phyloP scores from a whole-genome alignment of 2,797 vertebrate genomes.

The Apodemus agrarius region DNA sequence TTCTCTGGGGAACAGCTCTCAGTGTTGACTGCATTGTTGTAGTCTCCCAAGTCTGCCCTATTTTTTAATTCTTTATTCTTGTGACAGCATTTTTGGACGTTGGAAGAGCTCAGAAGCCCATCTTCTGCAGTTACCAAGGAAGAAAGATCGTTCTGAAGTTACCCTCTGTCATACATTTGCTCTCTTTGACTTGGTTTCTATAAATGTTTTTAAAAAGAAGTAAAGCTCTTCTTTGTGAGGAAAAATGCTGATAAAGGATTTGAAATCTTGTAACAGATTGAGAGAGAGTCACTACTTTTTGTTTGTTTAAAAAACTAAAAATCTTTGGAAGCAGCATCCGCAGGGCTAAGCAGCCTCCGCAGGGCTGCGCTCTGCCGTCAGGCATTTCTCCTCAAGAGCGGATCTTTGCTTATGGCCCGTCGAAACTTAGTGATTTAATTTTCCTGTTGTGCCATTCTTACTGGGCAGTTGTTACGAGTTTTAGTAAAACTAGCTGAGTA shows the following conservation, averaged over 20 bases:
- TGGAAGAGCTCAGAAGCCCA: conserved; percentile 80
- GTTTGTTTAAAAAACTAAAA: conserved; percentile 71
- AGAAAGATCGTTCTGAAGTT: conserved; percentile 74
- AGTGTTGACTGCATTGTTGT: conserved; percentile 84
- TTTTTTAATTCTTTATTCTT: conserved; percentile 83
- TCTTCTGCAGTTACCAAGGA: conserved; percentile 77
- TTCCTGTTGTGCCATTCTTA: conserved; percentile 74
- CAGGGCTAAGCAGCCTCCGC: conserved; percentile 84
- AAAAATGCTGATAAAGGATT: conserved; percentile 62
- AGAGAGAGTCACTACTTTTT: conserved; percentile 61
- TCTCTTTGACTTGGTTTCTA: conserved; percentile 85
- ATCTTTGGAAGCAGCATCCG: conserved; percentile 85
- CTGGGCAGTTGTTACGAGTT: conserved; percentile 70
- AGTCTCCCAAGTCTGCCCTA: conserved; percentile 85
- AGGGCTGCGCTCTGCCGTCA: conserved; percentile 74
- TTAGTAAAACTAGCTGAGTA: conserved; percentile 79
- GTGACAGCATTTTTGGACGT: conserved; percentile 77
- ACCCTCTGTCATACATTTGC: conserved; percentile 81
- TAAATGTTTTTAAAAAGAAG: conserved; percentile 85
- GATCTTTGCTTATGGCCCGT: conserved; percentile 81
- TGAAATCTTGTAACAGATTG: conserved; percentile 58
- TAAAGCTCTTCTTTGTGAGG: conserved; percentile 82
- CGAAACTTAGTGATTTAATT: conserved; percentile 79
- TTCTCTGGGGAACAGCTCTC: conserved; percentile 81
- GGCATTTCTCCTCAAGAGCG: conserved; percentile 77